Conservation (phyloP, 2,888 invertebrate genomes). For the Sphaerophoria taeniata region DNA sequence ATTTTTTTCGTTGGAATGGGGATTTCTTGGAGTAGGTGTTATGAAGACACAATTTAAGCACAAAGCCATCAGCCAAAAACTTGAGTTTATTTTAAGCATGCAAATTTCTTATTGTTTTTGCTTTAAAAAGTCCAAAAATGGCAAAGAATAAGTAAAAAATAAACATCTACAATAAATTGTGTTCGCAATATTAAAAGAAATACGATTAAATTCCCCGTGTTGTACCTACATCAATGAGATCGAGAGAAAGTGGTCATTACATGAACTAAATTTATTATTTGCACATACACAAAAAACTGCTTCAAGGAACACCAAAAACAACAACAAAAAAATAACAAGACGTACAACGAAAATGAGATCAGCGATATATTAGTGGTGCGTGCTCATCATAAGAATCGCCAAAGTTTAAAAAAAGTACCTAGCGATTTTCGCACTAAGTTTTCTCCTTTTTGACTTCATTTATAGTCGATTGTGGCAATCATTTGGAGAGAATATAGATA, state of each 20-base stretch:
- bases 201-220: conserved; percentile 25
- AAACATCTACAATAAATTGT: conserved; percentile 18
- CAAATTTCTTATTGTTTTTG: conserved; percentile 39
- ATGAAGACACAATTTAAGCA: conserved; percentile 36
- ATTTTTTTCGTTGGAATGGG: conserved; percentile 1
- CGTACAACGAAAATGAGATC: conserved; percentile 38
- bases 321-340: not conserved
- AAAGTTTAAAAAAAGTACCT: not conserved
- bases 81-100: conserved; percentile 64
- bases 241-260: conserved; percentile 65
- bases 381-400: conserved; percentile 28
- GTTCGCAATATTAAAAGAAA: conserved; percentile 15
- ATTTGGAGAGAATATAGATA: not conserved
- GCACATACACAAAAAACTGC: not conserved
- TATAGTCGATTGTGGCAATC: too few relatives aligned
- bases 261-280: conserved; percentile 56
- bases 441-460: not conserved
- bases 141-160: not conserved
- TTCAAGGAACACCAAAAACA: not conserved
- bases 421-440: conserved; percentile 10
- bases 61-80: conserved; percentile 3
- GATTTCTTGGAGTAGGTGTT: conserved; percentile 55
- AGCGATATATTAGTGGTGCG: conserved; percentile 25
- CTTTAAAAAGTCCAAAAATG: conserved; percentile 18
- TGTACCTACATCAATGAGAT: not conserved